These are phyloP conservation scores for Xylota sylvarum DNA, from an alignment of 2,888 invertebrate species.

Conservation along the genomic window DNA sequence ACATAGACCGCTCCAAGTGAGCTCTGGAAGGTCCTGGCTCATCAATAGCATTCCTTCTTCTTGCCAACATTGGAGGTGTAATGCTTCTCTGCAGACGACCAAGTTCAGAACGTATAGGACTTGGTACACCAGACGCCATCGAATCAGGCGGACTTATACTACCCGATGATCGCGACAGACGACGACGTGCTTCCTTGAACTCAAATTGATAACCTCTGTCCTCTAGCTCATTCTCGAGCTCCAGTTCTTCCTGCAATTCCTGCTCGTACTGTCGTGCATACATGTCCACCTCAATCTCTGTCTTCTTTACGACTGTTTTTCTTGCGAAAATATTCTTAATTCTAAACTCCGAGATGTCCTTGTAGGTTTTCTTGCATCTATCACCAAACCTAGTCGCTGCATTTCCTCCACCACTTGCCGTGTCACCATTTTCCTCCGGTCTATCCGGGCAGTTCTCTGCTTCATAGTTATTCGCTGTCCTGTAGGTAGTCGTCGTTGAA, in stretches of 20 bases:
- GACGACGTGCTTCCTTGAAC: conserved; percentile 79
- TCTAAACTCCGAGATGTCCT: conserved; percentile 82
- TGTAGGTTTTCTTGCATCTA: conserved; percentile 82
- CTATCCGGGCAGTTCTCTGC: conserved; percentile 59
- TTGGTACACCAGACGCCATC: conserved; percentile 62
- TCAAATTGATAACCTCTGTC: conserved; percentile 81
- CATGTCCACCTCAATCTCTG: conserved; percentile 82
- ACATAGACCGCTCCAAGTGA: conserved; percentile 73
- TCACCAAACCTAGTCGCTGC: conserved; percentile 79
- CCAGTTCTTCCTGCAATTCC: conserved; percentile 79
- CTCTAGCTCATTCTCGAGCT: conserved; percentile 79
- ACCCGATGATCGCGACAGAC: conserved; percentile 78
- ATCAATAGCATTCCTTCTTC: conserved; percentile 78
- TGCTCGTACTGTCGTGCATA: conserved; percentile 82
- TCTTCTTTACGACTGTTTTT: conserved; percentile 81
- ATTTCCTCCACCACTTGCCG: conserved; percentile 45
- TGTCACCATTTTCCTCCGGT: conserved; percentile 45
- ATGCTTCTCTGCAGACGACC: conserved; percentile 44
- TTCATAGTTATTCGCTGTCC: conserved; percentile 70
- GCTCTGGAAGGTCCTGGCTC: conserved; percentile 78
- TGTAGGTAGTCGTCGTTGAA: conserved; percentile 31
- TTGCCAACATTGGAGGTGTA: conserved; percentile 47
- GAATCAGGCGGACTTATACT: conserved; percentile 78
- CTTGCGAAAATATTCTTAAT: conserved; percentile 82
- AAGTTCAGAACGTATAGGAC: conserved; percentile 62